phyloP scores from a whole-genome alignment of 2,113 vertebrate genomes.

The Oostethus manadensis region DNA sequence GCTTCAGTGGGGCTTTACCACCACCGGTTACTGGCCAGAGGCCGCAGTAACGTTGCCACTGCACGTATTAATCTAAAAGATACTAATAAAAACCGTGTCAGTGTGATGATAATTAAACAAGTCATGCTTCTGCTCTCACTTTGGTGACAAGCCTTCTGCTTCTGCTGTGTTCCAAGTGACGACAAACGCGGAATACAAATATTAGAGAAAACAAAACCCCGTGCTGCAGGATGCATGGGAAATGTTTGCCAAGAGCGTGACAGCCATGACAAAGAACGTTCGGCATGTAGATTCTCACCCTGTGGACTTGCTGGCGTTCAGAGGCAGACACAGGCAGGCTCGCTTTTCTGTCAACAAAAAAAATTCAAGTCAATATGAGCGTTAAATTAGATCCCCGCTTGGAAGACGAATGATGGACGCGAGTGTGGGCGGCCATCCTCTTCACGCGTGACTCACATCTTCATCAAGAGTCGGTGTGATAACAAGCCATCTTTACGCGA shows the following conservation, averaged over 20 bases:
- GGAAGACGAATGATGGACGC: background rate
- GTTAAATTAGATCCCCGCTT: background rate
- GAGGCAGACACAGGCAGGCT: slow-evolving; percentile 73
- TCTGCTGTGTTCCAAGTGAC: background rate
- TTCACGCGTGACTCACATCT: background rate
- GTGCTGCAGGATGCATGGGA: slow-evolving; percentile 2
- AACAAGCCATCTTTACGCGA: background rate
- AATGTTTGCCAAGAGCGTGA: background rate
- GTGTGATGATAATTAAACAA: background rate
- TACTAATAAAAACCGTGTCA: background rate
- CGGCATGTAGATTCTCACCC: slow-evolving; percentile 56
- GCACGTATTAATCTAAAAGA: too few relatives aligned
- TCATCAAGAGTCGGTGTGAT: slow-evolving; percentile 1
- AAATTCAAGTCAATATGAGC: slow-evolving; percentile 9
- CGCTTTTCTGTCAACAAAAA: slow-evolving; percentile 69
- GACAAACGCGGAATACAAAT: background rate
- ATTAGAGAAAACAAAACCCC: background rate
- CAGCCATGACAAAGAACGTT: background rate
- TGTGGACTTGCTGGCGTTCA: slow-evolving; percentile 63
- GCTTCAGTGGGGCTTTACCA: too few relatives aligned
- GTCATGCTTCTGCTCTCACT: background rate
- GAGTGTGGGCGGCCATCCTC: background rate
- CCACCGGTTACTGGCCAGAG: too few relatives aligned
- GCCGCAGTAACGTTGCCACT: too few relatives aligned
- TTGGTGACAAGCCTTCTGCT: background rate